A percentile compares a stretch with the other conserved stretches of the same genome.
Evolutionary conservation across 2,113 vertebrate species (phyloP).

Genomic region (Scomber japonicus): DNA sequence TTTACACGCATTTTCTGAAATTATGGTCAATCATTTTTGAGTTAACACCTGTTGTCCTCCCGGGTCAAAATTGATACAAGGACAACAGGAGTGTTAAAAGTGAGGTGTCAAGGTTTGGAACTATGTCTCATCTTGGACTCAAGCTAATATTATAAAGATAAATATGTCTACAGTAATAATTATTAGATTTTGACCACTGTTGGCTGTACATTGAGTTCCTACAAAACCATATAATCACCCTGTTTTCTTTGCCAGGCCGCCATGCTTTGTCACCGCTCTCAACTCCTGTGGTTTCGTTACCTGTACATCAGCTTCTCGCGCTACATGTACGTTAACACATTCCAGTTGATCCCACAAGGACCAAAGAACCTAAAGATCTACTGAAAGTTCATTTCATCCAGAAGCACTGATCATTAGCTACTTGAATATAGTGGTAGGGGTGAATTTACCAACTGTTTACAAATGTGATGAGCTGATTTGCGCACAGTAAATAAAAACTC

Average conservation of each 20-base stretch:
- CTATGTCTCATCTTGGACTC: not conserved
- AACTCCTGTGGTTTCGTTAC: conserved; percentile 94
- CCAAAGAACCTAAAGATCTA: conserved; percentile 79
- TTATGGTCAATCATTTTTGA: too few relatives aligned
- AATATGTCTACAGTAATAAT: too few relatives aligned
- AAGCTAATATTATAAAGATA: not conserved
- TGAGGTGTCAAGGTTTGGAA: not conserved
- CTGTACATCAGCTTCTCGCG: conserved; percentile 92
- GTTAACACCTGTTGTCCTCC: too few relatives aligned
- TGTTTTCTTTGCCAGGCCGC: conserved; percentile 84
- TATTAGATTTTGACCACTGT: not conserved
- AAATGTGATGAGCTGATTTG: conserved; percentile 6
- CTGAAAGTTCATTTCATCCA: conserved; percentile 37
- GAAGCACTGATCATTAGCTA: conserved; percentile 8
- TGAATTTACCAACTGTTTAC: conserved; percentile 3
- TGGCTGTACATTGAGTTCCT: not conserved
- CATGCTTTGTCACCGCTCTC: conserved; percentile 92
- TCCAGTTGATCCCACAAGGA: conserved; percentile 82
- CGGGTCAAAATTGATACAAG: too few relatives aligned
- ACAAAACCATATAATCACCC: not conserved
- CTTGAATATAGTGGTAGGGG: not conserved
- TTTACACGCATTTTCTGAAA: too few relatives aligned
- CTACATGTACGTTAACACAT: conserved; percentile 94
- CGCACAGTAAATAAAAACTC: conserved; percentile 3
- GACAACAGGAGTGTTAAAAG: not conserved